These are phyloP conservation scores for Paguma larvata DNA, from an alignment of 2,797 vertebrate genomes.

Conservation along the genomic window DNA sequence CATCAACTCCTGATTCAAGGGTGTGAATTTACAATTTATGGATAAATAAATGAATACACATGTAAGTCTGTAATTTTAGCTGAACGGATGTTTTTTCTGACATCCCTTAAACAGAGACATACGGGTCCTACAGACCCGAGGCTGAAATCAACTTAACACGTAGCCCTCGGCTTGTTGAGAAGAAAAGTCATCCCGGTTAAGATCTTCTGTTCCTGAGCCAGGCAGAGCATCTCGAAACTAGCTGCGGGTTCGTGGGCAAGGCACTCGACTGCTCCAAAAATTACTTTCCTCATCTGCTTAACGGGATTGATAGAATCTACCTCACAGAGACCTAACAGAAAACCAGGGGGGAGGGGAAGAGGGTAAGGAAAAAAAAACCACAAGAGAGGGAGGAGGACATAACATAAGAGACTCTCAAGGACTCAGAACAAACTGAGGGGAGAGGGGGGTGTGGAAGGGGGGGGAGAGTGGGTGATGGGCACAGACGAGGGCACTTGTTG, in stretches of 20 bases:
- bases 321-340: accelerated
- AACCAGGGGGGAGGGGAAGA: too few species aligned
- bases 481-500: too few species aligned
- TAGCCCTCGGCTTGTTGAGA: neutral
- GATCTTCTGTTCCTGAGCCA: neutral
- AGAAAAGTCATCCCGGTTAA: neutral
- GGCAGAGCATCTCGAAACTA: neutral
- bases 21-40: neutral
- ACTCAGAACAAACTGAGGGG: too few species aligned
- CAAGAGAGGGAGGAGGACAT: too few species aligned
- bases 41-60: neutral
- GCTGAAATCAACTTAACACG: neutral
- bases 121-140: neutral
- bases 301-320: neutral
- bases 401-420: too few species aligned
- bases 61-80: neutral
- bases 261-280: neutral
- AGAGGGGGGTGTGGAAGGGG: too few species aligned
- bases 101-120: neutral
- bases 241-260: neutral
- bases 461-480: too few species aligned
- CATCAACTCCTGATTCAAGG: neutral
- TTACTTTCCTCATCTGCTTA: neutral
- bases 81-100: neutral
- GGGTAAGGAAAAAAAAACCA: too few species aligned